Conservation (phyloP, 2,113 vertebrate species). For the Callionymus lyra region DNA sequence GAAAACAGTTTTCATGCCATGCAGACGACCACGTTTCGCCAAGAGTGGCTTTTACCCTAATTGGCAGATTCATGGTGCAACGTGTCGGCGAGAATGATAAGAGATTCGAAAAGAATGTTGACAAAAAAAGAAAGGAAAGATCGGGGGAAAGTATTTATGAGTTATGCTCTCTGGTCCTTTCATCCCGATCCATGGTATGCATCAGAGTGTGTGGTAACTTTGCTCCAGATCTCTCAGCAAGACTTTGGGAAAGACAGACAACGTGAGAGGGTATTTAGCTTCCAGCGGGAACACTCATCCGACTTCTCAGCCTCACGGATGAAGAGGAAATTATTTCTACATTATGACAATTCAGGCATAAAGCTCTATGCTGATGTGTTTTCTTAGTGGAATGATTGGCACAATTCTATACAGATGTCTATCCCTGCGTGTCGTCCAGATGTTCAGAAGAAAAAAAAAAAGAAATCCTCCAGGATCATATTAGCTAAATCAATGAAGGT, state of each 20-base stretch:
- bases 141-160: neutral
- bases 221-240: slow-evolving; percentile 1
- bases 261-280: slow-evolving; percentile 4
- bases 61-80: too few species aligned
- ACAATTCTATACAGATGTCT: slow-evolving; percentile 25
- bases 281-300: slow-evolving; percentile 1
- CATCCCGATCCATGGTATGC: slow-evolving; percentile 11
- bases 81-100: neutral
- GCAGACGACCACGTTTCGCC: too few species aligned
- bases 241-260: slow-evolving; percentile 3
- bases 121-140: neutral
- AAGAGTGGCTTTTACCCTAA: too few species aligned
- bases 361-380: slow-evolving; percentile 14
- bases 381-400: slow-evolving; percentile 33
- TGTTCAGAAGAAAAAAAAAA: slow-evolving; percentile 10
- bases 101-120: neutral
- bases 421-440: slow-evolving; percentile 22
- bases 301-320: slow-evolving; percentile 13
- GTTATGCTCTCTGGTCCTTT: slow-evolving; percentile 10
- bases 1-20: slow-evolving; percentile 34
- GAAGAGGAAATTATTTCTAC: slow-evolving; percentile 32
- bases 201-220: neutral
- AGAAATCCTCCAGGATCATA: neutral
- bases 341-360: slow-evolving; percentile 31
- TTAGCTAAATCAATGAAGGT: neutral